Base-by-base conservation (phyloP, 1,140 invertebrate genomes). In the Atta texana region DNA sequence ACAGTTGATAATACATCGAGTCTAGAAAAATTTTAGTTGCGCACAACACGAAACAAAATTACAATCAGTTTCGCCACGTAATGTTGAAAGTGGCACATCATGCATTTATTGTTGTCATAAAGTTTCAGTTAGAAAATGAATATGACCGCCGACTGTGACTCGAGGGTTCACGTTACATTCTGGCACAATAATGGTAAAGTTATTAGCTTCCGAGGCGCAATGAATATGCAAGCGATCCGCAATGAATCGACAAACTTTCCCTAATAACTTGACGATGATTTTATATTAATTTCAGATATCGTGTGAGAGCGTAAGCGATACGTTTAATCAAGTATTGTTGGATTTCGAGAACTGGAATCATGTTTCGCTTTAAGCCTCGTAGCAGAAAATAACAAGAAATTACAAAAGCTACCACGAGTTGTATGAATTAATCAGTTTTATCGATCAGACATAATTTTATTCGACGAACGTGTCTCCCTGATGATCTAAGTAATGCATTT, bases 1-100 rank as follows among this genome's bases (percentile, higher is more conserved):
- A n/a, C 28, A 4, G 39, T 74, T 24, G 28, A 61, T 68, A 53
- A 49, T n/a, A 69, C 16, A 77, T 7, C 44, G 3, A 77, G 2
- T 0, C 14, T 64, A 59, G 18, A 28, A 39, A 57, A 59, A 51
- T 61, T 66, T 24, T 59, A 77, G 59, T 68, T 24, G 53, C 34
- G 53, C 39, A 49, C 44, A 64, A 21, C 24, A 44, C 39, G 55
- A 34, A 31, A 57, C 3, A 34, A 61, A 57, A 39, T 55, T 68
- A 93, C 92, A 92, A 94, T 91, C 75, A 68, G 89, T 93, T 55
- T 89, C 88, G 87, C 92, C 75, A 75, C 69, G 92, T 92, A 90
- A 91, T 75, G 87, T n/a, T 6, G 51, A 87, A 91, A 90, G 55
- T 85, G 75, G 88, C 89, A 59, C 49, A 88, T 92, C 91, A 91